Base-by-base conservation (phyloP, 2,888 invertebrate species). In the Malthinus flaveolus region DNA sequence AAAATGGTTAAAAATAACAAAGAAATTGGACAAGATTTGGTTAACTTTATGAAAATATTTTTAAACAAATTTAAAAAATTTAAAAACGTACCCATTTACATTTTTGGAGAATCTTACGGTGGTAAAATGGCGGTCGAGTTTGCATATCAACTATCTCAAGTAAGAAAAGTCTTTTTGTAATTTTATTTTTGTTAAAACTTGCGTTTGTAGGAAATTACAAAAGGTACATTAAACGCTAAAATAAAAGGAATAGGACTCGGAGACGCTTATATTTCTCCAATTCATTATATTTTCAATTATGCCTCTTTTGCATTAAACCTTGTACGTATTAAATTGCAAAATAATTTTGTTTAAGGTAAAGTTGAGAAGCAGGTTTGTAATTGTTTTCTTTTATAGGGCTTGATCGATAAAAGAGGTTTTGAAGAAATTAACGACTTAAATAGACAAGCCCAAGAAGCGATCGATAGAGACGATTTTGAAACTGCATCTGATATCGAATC, bases 91-190 rank as follows among this genome's bases (percentile, higher is more conserved):
- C 90, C 93, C 0, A 80, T 93, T 33, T 95, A 94, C 73, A 91
- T 95, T 60, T 90, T 92, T 71, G 90, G 89, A 15, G 94, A 96
- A 76, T 94, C 94, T 0, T 95, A 95, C 75, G 95, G 95, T 11
- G 95, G 95, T 1, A 96, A 95, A 80, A 95, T 95, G 93, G 89
- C 91, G 0, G 86, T 90, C 0, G 92, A 92, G 70, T 93, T 95
- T 75, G 92, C 89, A 7, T 75, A 82, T 71, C 74, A 79, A 52
- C 81, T 87, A 75, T 72, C 80, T 55, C 80, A 83, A 77, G 87
- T 86, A 73, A 67, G 53, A 15, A 31, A 32, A n/a, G 48, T 48
- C 36, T 8, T 50, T 56, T 23, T 53, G 32, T 10, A 13, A 10
- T 11, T 39, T 44, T 50, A 37, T 13, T 9, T 31, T 37, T 53